Base-by-base conservation (phyloP, 1,140 invertebrate genomes). In the Drosophila kikkawai region DNA sequence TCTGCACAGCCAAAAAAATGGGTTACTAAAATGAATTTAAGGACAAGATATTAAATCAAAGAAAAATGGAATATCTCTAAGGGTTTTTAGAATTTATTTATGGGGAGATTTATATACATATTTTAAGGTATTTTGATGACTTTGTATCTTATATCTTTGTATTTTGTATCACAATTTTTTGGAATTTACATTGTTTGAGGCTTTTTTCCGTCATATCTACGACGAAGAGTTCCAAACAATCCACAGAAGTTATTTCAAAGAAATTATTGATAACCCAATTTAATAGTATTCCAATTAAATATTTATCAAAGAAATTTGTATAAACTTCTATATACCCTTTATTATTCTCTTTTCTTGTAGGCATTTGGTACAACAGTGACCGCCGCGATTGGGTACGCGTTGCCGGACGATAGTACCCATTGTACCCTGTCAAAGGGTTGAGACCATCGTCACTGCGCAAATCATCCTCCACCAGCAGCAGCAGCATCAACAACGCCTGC, bases 321-420 rank as follows among this genome's bases (percentile, higher is more conserved):
- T 55, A 7, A n/a, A 29, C 47, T 47, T 47, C 13, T 4, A 22
- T n/a, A 7, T 44, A 12, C n/a, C 15, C 6, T 29, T 3, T 45
- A 13, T 41, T 29, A 59, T 17, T 41, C 19, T 15, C 15, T 36
- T 17, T 44, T 1, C 15, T 77, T 80, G 29, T 69, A 93, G 92
- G 92, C 81, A 92, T 93, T 90, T 93, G 92, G 92, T 93, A 93
- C 90, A 93, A 93, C 75, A 93, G 92, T 79, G 92, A 93, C 75
- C 88, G 91, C 73, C 92, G 91, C 80, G 92, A 93, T 87, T 93
- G 91, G 92, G 92, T 93, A 80, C 92, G 92, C 77, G 80, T 93
- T 92, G 92, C 92, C 81, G 92, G 92, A 79, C 92, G 92, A 93
- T 93, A 93, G 92, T 93, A 93, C 85, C 92, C 92, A 84, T 91